These are phyloP conservation scores for Scaptomyza polygonia DNA, from an alignment of 2,888 invertebrate genomes.

Conservation along the genomic window DNA sequence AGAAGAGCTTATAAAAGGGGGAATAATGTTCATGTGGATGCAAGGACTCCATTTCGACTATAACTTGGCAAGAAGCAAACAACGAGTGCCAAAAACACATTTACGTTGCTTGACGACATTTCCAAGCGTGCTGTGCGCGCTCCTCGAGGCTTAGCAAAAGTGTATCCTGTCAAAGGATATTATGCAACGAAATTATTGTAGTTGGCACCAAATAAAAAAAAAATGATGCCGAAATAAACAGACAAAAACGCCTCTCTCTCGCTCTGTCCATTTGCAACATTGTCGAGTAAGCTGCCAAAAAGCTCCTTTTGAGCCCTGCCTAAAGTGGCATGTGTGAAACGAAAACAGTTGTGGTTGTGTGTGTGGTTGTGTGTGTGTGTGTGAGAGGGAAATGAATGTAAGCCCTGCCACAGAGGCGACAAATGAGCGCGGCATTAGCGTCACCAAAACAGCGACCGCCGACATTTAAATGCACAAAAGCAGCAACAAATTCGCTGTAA, in stretches of 20 bases:
- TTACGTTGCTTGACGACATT: slow-evolving; percentile 66
- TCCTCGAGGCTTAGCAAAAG: slow-evolving; percentile 68
- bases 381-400: not conserved
- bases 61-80: slow-evolving; percentile 42
- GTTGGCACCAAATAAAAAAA: slow-evolving; percentile 64
- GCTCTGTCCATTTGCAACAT: slow-evolving; percentile 19
- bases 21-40: slow-evolving; percentile 51
- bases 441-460: slow-evolving; percentile 52
- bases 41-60: slow-evolving; percentile 39
- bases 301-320: slow-evolving; percentile 55
- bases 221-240: slow-evolving; percentile 48
- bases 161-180: slow-evolving; percentile 72
- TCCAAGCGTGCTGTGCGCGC: slow-evolving; percentile 55
- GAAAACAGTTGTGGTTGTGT: not conserved
- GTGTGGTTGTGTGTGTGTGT: not conserved
- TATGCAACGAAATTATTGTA: slow-evolving; percentile 69
- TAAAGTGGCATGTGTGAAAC: slow-evolving; percentile 52
- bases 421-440: slow-evolving; percentile 67
- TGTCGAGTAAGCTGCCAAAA: slow-evolving; percentile 64
- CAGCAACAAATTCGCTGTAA: slow-evolving; percentile 33
- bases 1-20: slow-evolving; percentile 38
- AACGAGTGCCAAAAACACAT: slow-evolving; percentile 64
- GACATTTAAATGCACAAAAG: slow-evolving; percentile 51
- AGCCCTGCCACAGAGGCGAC: slow-evolving; percentile 43
- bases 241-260: not conserved